These are phyloP conservation scores for Diachasma alloeum DNA, from an alignment of 1,140 invertebrate species.

Conservation along the genomic window DNA sequence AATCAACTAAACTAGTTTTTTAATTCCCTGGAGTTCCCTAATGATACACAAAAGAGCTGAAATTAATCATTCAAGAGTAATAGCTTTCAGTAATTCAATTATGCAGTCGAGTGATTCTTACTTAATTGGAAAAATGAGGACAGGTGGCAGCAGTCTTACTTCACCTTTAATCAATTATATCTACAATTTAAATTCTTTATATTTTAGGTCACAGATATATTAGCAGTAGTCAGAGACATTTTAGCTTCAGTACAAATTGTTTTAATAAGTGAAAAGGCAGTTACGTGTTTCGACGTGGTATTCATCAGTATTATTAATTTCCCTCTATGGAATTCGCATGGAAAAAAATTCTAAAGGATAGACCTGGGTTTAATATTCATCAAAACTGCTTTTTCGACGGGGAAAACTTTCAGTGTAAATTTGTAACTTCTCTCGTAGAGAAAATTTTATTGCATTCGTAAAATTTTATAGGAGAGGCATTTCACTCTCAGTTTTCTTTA, in stretches of 20 bases:
- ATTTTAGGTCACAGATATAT: not conserved
- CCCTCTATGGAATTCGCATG: not conserved
- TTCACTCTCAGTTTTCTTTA: too few species aligned
- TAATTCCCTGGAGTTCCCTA: too few species aligned
- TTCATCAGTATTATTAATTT: not conserved
- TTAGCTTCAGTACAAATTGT: not conserved
- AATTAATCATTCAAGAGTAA: too few species aligned
- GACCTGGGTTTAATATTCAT: not conserved
- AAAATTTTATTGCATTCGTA: not conserved
- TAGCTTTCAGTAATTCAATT: too few species aligned
- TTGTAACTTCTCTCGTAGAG: not conserved
- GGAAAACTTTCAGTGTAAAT: not conserved
- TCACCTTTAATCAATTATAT: not conserved
- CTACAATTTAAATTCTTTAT: not conserved
- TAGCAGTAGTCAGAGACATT: not conserved
- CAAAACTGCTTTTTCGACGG: not conserved
- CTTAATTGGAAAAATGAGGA: too few species aligned
- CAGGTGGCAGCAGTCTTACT: not conserved
- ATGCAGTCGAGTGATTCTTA: too few species aligned
- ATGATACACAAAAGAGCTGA: too few species aligned
- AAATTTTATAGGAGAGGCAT: not conserved
- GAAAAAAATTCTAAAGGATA: not conserved
- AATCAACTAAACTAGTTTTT: too few species aligned
- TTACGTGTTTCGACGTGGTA: not conserved
- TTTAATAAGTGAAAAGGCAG: not conserved